Conservation (phyloP, 2,113 vertebrate species). For the Lonchura striata region DNA sequence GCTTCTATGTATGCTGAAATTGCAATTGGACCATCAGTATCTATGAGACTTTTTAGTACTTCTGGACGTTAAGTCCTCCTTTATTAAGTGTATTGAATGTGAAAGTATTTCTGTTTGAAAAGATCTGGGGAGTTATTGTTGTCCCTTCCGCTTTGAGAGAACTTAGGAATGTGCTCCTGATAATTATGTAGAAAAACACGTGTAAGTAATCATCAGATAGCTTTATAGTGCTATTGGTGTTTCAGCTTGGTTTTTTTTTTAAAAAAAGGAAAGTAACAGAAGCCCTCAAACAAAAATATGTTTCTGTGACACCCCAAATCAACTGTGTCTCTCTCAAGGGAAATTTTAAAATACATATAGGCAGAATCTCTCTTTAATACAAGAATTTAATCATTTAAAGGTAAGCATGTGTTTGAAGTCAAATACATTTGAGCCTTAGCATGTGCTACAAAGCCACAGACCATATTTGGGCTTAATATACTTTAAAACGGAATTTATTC, state of each 20-base stretch:
- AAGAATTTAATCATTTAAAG: neutral
- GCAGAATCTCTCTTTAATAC: neutral
- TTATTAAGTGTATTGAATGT: neutral
- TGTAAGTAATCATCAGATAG: neutral
- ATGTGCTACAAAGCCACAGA: neutral
- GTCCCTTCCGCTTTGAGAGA: neutral
- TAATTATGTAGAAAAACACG: neutral
- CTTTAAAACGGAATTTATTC: neutral
- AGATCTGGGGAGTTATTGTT: neutral
- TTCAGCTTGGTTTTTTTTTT: neutral
- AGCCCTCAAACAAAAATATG: neutral
- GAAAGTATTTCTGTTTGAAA: neutral
- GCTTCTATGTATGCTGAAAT: neutral
- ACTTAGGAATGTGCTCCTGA: neutral
- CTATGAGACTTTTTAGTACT: neutral
- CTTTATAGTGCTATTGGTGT: neutral
- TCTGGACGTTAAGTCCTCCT: neutral
- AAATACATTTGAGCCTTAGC: neutral
- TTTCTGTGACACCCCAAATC: neutral
- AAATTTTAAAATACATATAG: neutral
- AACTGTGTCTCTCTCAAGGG: neutral
- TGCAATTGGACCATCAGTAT: neutral
- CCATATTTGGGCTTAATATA: neutral
- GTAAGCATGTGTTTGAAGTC: neutral
- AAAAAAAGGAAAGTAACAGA: neutral